Evolutionary conservation across 1,140 invertebrate species (phyloP), one percentile per base, ranked within the genome.

Genomic region (Coenobita brevimanus): DNA sequence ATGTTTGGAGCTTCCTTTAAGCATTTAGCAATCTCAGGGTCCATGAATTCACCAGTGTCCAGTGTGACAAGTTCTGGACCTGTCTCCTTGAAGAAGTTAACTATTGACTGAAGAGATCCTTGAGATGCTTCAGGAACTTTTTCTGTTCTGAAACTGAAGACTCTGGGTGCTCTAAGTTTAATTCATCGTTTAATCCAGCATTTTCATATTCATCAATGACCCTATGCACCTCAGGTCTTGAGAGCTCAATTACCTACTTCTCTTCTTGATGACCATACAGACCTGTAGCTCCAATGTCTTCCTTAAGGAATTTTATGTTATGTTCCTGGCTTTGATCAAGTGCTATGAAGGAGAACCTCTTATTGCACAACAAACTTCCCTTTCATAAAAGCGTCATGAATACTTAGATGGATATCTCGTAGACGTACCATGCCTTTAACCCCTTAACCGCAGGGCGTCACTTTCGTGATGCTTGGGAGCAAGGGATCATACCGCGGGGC

Each of bases 121-220:
- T 33, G 62, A 67, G 30, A 67, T 67, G 8, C n/a, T 67, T 67
- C 8, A n/a, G 30, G 30, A 67, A 33, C 30, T 67, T 67, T 6
- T 67, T 33, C 62, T 50, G 30, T 67, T 67, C 62, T 10, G 21
- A 4, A 67, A 4, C 62, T 67, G 30, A 67, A 67, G 30, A 67
- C 62, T 67, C 62, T 67, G 62, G 62, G 62, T 67, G n/a, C 62
- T 67, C 62, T n/a, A 67, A 33, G 21, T 67, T 67, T 67, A 24
- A 6, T 67, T 67, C 6, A 67, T 10, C 8, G 6, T 4, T 6
- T 6, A n/a, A 67, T 10, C 62, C 6, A 24, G 30, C 62, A 67
- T 33, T 67, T 67, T 67, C 62, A 67, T 10, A 33, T 67, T 67
- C 30, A 24, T 67, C 21, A 67, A 33, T 67, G 62, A 67, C 30